Conservation (phyloP, 2,113 vertebrate species). For the Tachuris rubrigastra region DNA sequence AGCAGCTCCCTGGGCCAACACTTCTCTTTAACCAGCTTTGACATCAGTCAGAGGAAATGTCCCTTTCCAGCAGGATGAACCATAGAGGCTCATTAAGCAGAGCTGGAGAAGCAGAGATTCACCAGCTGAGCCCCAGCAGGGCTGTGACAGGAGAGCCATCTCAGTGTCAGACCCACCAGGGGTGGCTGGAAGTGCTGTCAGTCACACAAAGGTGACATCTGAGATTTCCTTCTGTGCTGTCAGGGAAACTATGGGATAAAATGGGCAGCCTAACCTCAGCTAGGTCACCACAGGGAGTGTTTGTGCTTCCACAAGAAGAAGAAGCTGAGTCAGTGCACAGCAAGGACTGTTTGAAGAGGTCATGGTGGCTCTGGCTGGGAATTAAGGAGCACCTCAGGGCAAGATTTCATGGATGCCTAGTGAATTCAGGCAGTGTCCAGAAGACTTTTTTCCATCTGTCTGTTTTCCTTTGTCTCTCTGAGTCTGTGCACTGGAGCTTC, state of each 20-base stretch:
- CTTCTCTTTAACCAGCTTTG: background rate
- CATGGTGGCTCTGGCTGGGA: background rate
- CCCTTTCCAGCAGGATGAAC: background rate
- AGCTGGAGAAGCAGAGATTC: background rate
- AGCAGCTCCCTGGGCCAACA: background rate
- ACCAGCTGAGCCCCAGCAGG: background rate
- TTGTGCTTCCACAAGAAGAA: background rate
- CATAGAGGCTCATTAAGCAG: background rate
- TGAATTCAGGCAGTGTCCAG: too few species aligned
- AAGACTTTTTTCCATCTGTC: background rate
- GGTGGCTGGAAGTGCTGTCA: background rate
- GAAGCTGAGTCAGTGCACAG: background rate
- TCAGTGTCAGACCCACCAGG: background rate
- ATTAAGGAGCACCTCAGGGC: background rate
- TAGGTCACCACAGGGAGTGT: background rate
- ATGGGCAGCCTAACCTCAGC: background rate
- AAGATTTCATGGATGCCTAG: fast-evolving
- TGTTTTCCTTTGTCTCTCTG: background rate
- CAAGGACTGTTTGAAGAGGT: background rate
- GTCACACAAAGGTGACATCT: background rate
- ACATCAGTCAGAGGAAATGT: background rate
- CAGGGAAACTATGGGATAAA: background rate
- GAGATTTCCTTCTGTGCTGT: background rate
- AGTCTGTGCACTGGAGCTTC: background rate
- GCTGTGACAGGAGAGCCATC: background rate